A percentile compares a stretch with the other conserved stretches of the same genome.
These are phyloP conservation scores for Motacilla tschutschensis DNA, from an alignment of 2,113 vertebrate species.

Conservation along the genomic window DNA sequence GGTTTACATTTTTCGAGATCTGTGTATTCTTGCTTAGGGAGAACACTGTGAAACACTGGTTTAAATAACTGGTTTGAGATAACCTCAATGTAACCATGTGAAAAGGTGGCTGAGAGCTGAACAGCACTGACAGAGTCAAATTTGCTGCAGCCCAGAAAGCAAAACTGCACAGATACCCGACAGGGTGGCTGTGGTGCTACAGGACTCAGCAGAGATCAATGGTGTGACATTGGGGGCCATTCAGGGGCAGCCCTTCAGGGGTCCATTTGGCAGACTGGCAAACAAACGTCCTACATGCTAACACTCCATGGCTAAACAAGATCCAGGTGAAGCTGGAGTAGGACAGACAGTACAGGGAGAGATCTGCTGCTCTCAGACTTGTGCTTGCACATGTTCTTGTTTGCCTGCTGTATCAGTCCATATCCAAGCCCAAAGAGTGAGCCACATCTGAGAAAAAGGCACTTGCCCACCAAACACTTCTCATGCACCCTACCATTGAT, in stretches of 20 bases:
- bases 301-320: fast-evolving
- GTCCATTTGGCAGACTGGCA: not conserved
- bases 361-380: not conserved
- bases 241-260: not conserved
- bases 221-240: not conserved
- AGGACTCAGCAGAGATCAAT: fast-evolving
- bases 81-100: not conserved
- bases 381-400: fast-evolving
- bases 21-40: not conserved
- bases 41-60: not conserved
- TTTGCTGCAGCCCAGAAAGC: not conserved
- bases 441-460: not conserved
- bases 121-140: not conserved
- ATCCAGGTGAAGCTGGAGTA: not conserved
- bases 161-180: fast-evolving
- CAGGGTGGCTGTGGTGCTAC: not conserved
- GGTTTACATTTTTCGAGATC: not conserved
- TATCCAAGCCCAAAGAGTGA: not conserved
- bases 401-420: fast-evolving
- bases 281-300: fast-evolving
- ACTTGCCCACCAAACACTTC: not conserved
- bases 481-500: not conserved
- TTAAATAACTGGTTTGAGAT: not conserved
- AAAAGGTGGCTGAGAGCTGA: not conserved
- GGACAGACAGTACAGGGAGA: not conserved